Percentiles rank a stretch among this genome's conserved stretches.
Evolutionary conservation across 1,140 invertebrate genomes (phyloP).

Genomic region (Leptinotarsa defecta): DNA sequence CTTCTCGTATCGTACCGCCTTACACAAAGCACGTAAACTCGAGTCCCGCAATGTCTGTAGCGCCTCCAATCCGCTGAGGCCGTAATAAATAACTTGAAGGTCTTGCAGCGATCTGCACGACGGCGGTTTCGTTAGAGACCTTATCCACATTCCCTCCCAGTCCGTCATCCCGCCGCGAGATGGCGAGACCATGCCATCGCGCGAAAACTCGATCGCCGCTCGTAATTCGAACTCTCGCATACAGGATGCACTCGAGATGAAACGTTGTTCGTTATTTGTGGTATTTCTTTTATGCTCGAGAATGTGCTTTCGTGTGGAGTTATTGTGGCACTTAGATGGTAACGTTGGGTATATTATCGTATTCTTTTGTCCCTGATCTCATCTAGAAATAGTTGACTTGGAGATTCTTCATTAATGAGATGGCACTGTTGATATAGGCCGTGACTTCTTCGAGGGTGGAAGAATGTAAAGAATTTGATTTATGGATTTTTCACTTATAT

Average conservation of each 20-base stretch:
- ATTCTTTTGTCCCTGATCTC: too few relatives aligned
- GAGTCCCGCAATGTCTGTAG: slow-evolving; percentile 73
- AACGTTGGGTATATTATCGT: background rate
- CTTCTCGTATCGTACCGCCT: slow-evolving; percentile 73
- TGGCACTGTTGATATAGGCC: too few relatives aligned
- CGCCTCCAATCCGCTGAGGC: slow-evolving; percentile 74
- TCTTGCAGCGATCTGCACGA: slow-evolving; percentile 71
- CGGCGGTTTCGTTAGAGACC: slow-evolving; percentile 66
- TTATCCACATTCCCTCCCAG: slow-evolving; percentile 68
- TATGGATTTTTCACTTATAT: too few relatives aligned
- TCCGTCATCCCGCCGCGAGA: slow-evolving; percentile 56
- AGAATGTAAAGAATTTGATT: too few relatives aligned
- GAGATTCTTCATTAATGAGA: too few relatives aligned
- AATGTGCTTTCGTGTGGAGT: background rate
- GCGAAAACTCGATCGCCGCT: background rate
- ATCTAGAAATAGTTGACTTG: too few relatives aligned
- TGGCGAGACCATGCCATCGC: slow-evolving; percentile 40
- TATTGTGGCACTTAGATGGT: background rate
- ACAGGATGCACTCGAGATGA: background rate
- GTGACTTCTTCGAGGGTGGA: too few relatives aligned
- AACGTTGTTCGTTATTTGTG: background rate
- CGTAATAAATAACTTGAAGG: slow-evolving; percentile 76
- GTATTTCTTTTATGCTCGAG: background rate
- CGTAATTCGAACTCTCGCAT: background rate
- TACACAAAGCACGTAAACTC: slow-evolving; percentile 70